Percentiles rank a stretch among this genome's conserved stretches.
phyloP scores from a whole-genome alignment of 64 coral and sea anemone genomes.

The Pocillopora verrucosa region DNA sequence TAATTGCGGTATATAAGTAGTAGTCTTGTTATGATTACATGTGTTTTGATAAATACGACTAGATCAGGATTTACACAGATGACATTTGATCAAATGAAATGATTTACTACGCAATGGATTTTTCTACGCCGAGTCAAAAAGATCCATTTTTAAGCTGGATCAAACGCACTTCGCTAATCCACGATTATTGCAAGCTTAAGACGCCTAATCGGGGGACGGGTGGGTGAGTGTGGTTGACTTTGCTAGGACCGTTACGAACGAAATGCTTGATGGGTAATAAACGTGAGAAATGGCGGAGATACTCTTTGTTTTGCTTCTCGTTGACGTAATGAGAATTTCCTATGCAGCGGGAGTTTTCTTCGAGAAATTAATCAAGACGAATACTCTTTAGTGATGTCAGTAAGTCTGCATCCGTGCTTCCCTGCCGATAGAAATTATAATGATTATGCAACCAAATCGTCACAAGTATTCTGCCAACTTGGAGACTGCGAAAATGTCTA shows the following conservation, averaged over 20 bases:
- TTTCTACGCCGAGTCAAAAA: too few relatives aligned
- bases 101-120: too few relatives aligned
- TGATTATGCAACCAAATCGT: not conserved
- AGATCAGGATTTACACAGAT: too few relatives aligned
- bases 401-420: not conserved
- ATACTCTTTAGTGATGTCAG: not conserved
- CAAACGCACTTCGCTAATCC: too few relatives aligned
- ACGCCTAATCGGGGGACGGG: not conserved
- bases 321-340: conserved; percentile 4
- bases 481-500: not conserved
- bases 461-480: not conserved
- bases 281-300: not conserved
- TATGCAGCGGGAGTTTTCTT: conserved; percentile 22
- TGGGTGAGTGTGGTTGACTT: not conserved
- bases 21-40: too few relatives aligned
- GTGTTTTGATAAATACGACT: too few relatives aligned
- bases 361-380: conserved; percentile 2
- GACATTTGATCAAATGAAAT: too few relatives aligned
- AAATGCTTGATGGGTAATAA: not conserved
- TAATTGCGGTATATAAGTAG: too few relatives aligned
- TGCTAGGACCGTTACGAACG: not conserved
- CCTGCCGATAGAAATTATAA: not conserved
- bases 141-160: too few relatives aligned
- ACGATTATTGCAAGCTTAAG: too few relatives aligned
- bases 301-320: not conserved